Percentiles rank a stretch among this genome's conserved stretches.
Evolutionary conservation across 2,888 invertebrate genomes (phyloP).

Genomic region (Acanthoscelides obtectus): DNA sequence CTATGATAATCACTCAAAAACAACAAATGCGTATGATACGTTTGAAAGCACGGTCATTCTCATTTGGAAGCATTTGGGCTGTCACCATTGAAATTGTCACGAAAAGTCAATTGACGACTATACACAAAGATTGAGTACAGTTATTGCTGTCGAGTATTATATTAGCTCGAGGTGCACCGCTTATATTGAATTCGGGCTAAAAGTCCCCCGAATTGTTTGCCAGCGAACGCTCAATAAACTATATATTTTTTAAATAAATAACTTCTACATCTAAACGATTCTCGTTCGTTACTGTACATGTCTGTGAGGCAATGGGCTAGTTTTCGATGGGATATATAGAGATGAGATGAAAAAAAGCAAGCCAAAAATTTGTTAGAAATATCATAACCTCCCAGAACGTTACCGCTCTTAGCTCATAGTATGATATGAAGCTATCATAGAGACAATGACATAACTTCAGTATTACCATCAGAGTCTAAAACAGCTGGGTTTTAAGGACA

Average conservation of each 20-base stretch:
- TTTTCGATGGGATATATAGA: background rate
- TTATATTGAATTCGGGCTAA: constrained; percentile 24
- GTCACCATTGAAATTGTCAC: background rate
- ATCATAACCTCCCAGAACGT: too few species aligned
- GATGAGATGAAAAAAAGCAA: background rate
- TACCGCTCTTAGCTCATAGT: too few species aligned
- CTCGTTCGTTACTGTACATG: constrained; percentile 34
- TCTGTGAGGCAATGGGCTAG: constrained; percentile 4
- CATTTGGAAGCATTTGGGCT: background rate
- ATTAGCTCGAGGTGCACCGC: background rate
- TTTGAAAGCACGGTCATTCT: too few species aligned
- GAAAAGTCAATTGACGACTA: constrained; percentile 2
- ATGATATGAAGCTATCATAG: too few species aligned
- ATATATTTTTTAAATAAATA: constrained; percentile 45
- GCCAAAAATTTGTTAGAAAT: too few species aligned
- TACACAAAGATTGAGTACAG: background rate
- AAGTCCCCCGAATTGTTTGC: constrained; percentile 41
- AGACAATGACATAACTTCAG: too few species aligned
- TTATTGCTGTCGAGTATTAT: constrained; percentile 7
- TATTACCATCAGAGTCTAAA: too few species aligned
- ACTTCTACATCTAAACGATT: constrained; percentile 34
- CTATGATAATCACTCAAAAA: too few species aligned
- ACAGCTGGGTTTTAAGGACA: too few species aligned
- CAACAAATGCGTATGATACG: too few species aligned
- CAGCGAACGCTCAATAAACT: constrained; percentile 46